Conservation (phyloP, 2,888 invertebrate genomes). For the Miltochrista miniata region DNA sequence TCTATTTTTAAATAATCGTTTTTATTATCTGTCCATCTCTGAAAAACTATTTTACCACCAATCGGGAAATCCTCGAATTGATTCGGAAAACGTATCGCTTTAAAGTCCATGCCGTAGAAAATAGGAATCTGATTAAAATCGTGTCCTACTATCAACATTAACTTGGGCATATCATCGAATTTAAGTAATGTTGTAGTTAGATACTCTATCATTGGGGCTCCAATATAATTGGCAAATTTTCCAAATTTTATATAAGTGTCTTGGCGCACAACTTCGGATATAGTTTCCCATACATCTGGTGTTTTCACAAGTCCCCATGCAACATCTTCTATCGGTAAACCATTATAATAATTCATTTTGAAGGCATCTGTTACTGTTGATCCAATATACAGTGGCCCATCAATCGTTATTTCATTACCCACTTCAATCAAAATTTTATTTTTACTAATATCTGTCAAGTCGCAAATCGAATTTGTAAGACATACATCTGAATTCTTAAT, state of each 20-base stretch:
- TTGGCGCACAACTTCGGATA: slow-evolving; percentile 21
- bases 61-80: slow-evolving; percentile 26
- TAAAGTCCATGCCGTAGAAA: slow-evolving; percentile 14
- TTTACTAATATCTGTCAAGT: slow-evolving; percentile 17
- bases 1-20: slow-evolving; percentile 32
- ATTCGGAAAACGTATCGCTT: slow-evolving; percentile 16
- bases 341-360: slow-evolving; percentile 24
- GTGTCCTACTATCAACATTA: slow-evolving; percentile 27
- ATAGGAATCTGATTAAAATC: slow-evolving; percentile 27
- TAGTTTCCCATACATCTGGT: slow-evolving; percentile 17
- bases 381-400: slow-evolving; percentile 15
- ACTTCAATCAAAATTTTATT: slow-evolving; percentile 6
- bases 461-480: slow-evolving; percentile 21
- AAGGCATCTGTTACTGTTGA: slow-evolving; percentile 18
- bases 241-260: slow-evolving; percentile 20
- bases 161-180: slow-evolving; percentile 17
- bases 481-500: slow-evolving; percentile 25
- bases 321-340: slow-evolving; percentile 18
- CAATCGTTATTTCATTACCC: slow-evolving; percentile 8
- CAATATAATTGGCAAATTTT: slow-evolving; percentile 21
- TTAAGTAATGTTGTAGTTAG: slow-evolving; percentile 20
- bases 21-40: slow-evolving; percentile 22
- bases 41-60: slow-evolving; percentile 30
- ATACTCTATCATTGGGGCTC: slow-evolving; percentile 11
- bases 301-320: slow-evolving; percentile 28